Evolutionary conservation across 2,797 vertebrate genomes (phyloP).

Genomic region (Pitangus sulphuratus): DNA sequence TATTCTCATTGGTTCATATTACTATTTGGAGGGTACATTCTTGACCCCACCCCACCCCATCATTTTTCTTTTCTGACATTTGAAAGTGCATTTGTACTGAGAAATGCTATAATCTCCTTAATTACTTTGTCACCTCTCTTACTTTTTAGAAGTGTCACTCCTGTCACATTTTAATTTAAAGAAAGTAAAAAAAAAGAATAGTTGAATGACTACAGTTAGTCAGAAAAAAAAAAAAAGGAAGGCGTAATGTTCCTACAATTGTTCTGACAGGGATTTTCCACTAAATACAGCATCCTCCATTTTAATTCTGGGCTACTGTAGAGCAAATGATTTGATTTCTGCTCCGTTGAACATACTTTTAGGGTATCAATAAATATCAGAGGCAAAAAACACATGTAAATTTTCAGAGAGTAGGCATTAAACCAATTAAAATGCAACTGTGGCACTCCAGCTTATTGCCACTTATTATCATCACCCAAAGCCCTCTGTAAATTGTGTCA

Average conservation of each 20-base stretch:
- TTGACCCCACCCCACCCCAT: background rate
- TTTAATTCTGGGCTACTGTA: background rate
- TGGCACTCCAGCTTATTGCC: background rate
- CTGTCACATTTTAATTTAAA: background rate
- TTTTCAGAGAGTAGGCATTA: background rate
- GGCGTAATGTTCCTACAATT: background rate
- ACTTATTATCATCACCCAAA: background rate
- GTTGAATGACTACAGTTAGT: background rate
- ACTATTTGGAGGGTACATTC: background rate
- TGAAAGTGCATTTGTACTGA: background rate
- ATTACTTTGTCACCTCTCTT: background rate
- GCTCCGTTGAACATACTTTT: background rate
- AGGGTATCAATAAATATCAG: background rate
- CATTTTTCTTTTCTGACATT: background rate
- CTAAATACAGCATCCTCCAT: background rate
- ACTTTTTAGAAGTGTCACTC: background rate
- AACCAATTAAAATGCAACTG: background rate
- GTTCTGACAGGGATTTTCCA: background rate
- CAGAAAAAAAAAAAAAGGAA: background rate
- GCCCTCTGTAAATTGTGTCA: rapidly evolving
- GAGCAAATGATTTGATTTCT: background rate
- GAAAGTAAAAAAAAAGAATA: background rate
- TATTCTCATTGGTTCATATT: background rate
- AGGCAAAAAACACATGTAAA: background rate
- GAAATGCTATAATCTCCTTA: background rate